Evolutionary conservation across 2,888 invertebrate genomes (phyloP).

Genomic region (Macrosiphum euphorbiae): DNA sequence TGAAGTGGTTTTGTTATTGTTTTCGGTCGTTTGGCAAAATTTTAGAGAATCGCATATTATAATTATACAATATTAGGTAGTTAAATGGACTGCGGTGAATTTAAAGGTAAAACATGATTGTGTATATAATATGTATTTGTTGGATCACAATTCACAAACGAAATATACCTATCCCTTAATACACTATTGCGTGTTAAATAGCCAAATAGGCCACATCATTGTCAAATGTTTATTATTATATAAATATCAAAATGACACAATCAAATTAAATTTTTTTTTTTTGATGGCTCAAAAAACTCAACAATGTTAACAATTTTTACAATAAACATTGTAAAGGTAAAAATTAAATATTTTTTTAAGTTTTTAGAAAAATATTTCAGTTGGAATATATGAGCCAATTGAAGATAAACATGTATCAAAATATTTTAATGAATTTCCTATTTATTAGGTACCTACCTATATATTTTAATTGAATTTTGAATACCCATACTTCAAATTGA

Average conservation of each 20-base stretch:
- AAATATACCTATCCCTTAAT: background rate
- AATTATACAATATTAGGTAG: background rate
- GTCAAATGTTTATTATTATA: background rate
- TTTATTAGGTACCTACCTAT: background rate
- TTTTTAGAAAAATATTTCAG: no score
- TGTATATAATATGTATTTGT: background rate
- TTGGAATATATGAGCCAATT: no score
- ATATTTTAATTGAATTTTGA: background rate
- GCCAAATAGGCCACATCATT: background rate
- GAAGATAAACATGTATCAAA: no score
- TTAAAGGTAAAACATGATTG: background rate
- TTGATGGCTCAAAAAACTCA: background rate
- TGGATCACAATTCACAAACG: background rate
- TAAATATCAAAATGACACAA: background rate
- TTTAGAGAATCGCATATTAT: background rate
- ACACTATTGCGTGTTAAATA: background rate
- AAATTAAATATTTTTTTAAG: no score
- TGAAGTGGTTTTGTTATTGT: background rate
- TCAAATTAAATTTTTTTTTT: background rate
- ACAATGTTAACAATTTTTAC: no score
- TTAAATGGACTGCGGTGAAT: background rate
- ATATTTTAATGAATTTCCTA: no score
- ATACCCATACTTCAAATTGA: background rate
- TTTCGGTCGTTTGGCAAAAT: background rate
- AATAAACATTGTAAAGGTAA: no score